A percentile compares a stretch with the other conserved stretches of the same genome.
These are phyloP conservation scores for Odontamblyopus rebecca DNA, from an alignment of 2,797 vertebrate species.

Conservation along the genomic window DNA sequence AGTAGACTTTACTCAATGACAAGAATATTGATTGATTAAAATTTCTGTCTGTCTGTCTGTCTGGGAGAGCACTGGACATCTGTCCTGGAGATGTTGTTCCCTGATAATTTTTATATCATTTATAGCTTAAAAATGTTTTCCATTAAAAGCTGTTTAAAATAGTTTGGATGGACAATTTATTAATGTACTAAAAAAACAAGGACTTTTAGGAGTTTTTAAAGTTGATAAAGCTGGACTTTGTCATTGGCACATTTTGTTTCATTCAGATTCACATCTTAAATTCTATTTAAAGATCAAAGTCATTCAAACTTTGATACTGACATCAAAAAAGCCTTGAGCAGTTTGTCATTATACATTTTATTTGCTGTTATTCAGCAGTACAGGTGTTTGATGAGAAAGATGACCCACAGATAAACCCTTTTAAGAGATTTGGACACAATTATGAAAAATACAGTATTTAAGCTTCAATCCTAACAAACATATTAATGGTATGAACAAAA, in stretches of 20 bases:
- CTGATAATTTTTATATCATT: not conserved
- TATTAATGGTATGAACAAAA: too few species aligned
- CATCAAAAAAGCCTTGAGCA: not conserved
- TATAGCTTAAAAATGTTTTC: not conserved
- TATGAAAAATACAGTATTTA: not conserved
- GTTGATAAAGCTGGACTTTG: not conserved
- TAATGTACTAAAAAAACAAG: not conserved
- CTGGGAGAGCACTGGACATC: constrained; percentile 64
- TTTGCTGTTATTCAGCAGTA: not conserved
- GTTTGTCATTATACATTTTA: not conserved
- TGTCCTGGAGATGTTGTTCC: constrained; percentile 48
- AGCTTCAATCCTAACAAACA: too few species aligned
- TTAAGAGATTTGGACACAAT: too few species aligned
- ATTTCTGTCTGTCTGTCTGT: constrained; percentile 67
- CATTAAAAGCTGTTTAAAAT: not conserved
- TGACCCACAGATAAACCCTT: not conserved
- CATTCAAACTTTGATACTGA: too few species aligned
- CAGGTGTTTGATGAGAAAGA: not conserved
- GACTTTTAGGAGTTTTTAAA: not conserved
- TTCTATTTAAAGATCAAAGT: not conserved
- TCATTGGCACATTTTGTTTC: not conserved
- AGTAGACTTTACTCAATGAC: constrained; percentile 71
- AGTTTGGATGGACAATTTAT: not conserved
- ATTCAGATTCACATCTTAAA: not conserved
- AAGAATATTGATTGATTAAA: constrained; percentile 71